A percentile compares a stretch with the other conserved stretches of the same genome.
These are phyloP conservation scores for Hemithea aestivaria DNA, from an alignment of 2,888 invertebrate genomes.

Conservation along the genomic window DNA sequence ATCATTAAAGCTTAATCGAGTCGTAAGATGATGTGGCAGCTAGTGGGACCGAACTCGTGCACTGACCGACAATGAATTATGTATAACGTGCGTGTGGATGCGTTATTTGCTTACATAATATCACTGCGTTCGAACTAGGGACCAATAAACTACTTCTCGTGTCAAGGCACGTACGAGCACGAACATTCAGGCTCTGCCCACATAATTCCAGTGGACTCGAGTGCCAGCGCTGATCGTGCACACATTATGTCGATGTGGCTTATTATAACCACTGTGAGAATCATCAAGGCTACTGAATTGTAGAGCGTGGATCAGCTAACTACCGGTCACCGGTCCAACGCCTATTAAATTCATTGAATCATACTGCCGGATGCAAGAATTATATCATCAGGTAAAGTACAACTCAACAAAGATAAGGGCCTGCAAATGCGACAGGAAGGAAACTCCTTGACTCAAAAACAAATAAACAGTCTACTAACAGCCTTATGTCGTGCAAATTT, in stretches of 20 bases:
- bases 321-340: conserved; percentile 32
- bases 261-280: conserved; percentile 44
- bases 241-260: conserved; percentile 41
- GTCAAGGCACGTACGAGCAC: conserved; percentile 60
- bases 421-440: too few species aligned
- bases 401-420: too few species aligned
- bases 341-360: conserved; percentile 19
- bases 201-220: conserved; percentile 55
- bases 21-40: conserved; percentile 30
- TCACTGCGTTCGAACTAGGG: conserved; percentile 44
- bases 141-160: conserved; percentile 63
- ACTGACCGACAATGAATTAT: conserved; percentile 63
- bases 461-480: too few species aligned
- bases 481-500: too few species aligned
- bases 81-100: conserved; percentile 46
- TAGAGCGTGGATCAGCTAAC: conserved; percentile 36
- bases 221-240: conserved; percentile 37
- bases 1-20: conserved; percentile 33
- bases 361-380: conserved; percentile 6
- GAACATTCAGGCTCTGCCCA: conserved; percentile 50
- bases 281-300: conserved; percentile 48
- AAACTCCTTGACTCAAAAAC: too few species aligned
- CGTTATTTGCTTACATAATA: conserved; percentile 72
- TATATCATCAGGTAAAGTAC: conserved; percentile 12
- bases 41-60: conserved; percentile 48